These are phyloP conservation scores for Sepiola atlantica DNA, from an alignment of 2,888 invertebrate species.

Conservation along the genomic window DNA sequence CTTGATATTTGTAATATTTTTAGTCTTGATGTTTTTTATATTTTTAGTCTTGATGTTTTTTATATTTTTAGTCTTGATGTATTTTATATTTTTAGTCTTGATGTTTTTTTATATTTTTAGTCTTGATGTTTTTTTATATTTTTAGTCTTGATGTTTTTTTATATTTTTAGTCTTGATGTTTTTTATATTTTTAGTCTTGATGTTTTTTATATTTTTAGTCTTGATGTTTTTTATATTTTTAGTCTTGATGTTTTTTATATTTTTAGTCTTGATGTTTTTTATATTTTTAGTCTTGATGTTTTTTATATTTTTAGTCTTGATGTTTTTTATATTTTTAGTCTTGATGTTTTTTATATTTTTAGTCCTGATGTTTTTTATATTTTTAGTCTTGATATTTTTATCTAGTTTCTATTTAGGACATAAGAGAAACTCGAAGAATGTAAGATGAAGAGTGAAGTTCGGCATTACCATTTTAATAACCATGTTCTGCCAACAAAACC, in stretches of 20 bases:
- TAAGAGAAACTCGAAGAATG: slow-evolving; percentile 32
- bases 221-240: not conserved
- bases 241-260: not conserved
- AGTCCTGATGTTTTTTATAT: not conserved
- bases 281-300: not conserved
- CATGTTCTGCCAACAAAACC: not conserved
- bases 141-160: not conserved
- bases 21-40: not conserved
- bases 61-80: not conserved
- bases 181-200: not conserved
- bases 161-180: not conserved
- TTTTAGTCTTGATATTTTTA: not conserved
- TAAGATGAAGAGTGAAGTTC: not conserved
- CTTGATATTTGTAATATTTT: too few relatives aligned
- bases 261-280: not conserved
- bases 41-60: not conserved
- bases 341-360: not conserved
- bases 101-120: not conserved
- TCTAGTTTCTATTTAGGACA: not conserved
- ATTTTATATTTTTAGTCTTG: not conserved
- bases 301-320: not conserved
- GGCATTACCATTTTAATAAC: not conserved
- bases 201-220: not conserved
- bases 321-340: not conserved
- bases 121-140: not conserved